A percentile compares a stretch with the other conserved stretches of the same genome.
phyloP scores from a whole-genome alignment of 2,888 invertebrate genomes.

The Argyresthia albistria region DNA sequence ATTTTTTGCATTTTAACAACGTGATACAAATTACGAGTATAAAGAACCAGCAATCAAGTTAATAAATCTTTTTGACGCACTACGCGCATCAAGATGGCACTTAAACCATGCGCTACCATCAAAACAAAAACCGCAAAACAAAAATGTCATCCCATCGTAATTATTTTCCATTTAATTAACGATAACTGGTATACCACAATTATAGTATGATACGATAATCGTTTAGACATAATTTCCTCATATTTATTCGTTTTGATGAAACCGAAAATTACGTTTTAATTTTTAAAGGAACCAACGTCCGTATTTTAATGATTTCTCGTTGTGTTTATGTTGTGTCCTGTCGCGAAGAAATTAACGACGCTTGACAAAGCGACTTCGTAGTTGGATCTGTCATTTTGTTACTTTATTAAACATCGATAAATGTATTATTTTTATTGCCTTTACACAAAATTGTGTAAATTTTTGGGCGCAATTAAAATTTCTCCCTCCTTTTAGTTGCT shows the following conservation, averaged over 20 bases:
- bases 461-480: not conserved
- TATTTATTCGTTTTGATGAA: slow-evolving; percentile 1
- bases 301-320: not conserved
- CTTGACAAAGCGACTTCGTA: not conserved
- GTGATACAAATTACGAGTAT: slow-evolving; percentile 5
- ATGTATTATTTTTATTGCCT: not conserved
- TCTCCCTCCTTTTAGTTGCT: not conserved
- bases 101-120: not conserved
- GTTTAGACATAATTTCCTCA: not conserved
- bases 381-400: not conserved
- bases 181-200: not conserved
- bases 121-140: not conserved
- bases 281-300: not conserved
- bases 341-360: not conserved
- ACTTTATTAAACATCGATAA: slow-evolving; percentile 1
- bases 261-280: not conserved
- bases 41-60: slow-evolving; percentile 19
- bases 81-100: slow-evolving; percentile 9
- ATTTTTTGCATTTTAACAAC: slow-evolving; percentile 9
- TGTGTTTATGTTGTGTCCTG: not conserved
- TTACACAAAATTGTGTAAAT: not conserved
- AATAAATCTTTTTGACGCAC: slow-evolving; percentile 22
- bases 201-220: slow-evolving; percentile 3
- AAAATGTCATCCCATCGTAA: not conserved
- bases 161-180: not conserved